These are phyloP conservation scores for Phycodurus eques DNA, from an alignment of 2,113 vertebrate species.

Conservation along the genomic window DNA sequence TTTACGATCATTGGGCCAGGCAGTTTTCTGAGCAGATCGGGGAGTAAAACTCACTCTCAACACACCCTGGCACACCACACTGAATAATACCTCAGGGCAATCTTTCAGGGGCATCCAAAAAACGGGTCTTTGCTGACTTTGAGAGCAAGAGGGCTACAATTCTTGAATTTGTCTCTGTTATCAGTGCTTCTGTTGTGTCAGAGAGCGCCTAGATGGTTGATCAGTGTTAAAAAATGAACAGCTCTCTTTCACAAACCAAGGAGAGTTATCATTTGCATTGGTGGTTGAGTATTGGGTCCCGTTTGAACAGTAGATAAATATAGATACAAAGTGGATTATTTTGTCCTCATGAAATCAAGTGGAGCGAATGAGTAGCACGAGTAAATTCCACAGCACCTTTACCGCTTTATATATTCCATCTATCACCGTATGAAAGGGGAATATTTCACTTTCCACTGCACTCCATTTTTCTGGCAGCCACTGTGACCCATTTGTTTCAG, in stretches of 20 bases:
- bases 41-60: no score
- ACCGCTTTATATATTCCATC: background rate
- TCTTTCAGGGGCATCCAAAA: no score
- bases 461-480: conserved; percentile 3
- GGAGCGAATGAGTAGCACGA: background rate
- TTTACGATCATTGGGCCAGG: no score
- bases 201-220: background rate
- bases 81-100: no score
- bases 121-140: no score
- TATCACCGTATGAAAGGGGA: background rate
- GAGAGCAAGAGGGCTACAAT: no score
- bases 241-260: background rate
- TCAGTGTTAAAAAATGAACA: background rate
- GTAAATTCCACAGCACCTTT: background rate
- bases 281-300: background rate
- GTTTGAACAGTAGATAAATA: background rate
- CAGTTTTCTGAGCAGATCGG: no score
- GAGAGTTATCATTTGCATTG: background rate
- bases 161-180: no score
- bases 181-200: no score
- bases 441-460: background rate
- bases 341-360: background rate
- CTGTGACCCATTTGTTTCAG: conserved; percentile 4
- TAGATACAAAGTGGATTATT: background rate
- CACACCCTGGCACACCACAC: no score